Conservation (phyloP, 2,797 vertebrate species). For the Anniella stebbinsi region DNA sequence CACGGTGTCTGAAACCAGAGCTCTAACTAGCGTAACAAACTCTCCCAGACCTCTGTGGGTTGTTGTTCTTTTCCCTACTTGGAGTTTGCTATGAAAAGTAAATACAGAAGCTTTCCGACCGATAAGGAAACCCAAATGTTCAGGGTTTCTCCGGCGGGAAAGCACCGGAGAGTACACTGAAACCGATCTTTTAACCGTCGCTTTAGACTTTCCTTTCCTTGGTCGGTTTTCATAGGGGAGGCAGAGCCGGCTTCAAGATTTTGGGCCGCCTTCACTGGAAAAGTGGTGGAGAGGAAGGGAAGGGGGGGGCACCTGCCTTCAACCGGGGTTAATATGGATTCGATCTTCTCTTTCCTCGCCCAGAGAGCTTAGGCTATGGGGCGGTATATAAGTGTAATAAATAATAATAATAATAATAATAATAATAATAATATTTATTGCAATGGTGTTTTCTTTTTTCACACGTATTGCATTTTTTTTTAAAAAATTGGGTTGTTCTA, state of each 20-base stretch:
- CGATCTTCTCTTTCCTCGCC: neutral
- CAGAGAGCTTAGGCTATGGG: too few species aligned
- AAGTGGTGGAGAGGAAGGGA: neutral
- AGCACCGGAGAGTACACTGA: neutral
- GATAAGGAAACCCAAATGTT: conserved; percentile 42
- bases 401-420: too few species aligned
- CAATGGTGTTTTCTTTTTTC: too few species aligned
- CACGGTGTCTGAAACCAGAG: rapidly evolving
- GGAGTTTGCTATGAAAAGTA: conserved; percentile 12
- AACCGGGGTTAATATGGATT: neutral
- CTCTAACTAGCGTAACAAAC: neutral
- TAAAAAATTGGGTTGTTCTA: too few species aligned
- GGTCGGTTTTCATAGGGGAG: neutral
- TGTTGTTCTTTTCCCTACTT: neutral
- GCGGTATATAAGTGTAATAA: too few species aligned
- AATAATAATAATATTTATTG: too few species aligned
- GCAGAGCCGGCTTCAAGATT: neutral
- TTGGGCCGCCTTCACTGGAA: neutral
- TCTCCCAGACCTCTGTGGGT: neutral
- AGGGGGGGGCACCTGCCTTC: neutral
- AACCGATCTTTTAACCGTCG: too few species aligned
- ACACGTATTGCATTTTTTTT: too few species aligned
- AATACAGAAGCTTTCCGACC: conserved; percentile 53
- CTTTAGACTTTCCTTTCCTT: neutral
- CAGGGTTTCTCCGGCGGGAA: neutral